Evolutionary conservation across 1,140 invertebrate species (phyloP).

Genomic region (Ceratosolen solmsi): DNA sequence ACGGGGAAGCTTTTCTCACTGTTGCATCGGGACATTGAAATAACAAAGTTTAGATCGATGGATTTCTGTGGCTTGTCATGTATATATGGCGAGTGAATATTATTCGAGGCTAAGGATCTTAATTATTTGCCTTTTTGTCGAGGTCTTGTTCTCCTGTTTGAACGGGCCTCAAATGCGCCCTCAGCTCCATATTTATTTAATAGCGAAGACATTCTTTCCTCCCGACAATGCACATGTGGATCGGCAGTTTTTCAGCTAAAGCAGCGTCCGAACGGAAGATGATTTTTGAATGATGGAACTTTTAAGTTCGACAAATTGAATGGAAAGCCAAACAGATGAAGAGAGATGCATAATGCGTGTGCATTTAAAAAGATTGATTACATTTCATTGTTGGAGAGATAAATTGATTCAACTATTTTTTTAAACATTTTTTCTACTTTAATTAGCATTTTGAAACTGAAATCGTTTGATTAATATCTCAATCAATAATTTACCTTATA

Average conservation of each 20-base stretch:
- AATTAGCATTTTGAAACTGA: not conserved
- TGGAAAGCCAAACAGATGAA: no score
- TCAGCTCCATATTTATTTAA: not conserved
- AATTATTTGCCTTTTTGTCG: slow-evolving; percentile 10
- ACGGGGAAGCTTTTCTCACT: slow-evolving; percentile 15
- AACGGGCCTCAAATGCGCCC: not conserved
- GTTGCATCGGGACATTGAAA: slow-evolving; percentile 24
- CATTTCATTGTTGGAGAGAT: not conserved
- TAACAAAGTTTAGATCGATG: slow-evolving; percentile 47
- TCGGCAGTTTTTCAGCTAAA: not conserved
- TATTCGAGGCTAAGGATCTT: not conserved
- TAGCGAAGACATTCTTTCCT: not conserved
- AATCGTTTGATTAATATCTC: not conserved
- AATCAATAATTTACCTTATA: not conserved
- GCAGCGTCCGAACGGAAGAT: no score
- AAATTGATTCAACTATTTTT: not conserved
- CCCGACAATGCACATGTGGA: not conserved
- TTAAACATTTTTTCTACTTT: not conserved
- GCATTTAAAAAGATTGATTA: not conserved
- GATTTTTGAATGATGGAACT: not conserved
- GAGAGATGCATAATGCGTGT: not conserved
- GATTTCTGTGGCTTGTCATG: slow-evolving; percentile 8
- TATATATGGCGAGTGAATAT: not conserved
- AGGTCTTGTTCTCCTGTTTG: not conserved
- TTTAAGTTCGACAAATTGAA: not conserved